phyloP scores from a whole-genome alignment of 2,113 vertebrate genomes.

The Perca fluviatilis region DNA sequence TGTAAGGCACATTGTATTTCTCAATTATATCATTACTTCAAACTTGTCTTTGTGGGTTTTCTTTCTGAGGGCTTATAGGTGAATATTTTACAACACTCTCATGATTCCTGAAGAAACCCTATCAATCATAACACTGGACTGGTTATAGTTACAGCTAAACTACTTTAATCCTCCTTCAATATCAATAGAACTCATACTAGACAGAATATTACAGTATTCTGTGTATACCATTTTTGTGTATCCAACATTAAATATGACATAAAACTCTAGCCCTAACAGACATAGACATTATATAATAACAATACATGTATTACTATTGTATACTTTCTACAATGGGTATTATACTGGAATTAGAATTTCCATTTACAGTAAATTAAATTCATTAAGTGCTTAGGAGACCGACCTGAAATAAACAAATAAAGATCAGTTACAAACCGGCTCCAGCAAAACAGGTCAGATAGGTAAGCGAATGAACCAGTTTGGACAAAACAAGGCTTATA shows the following conservation, averaged over 20 bases:
- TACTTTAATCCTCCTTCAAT: not conserved
- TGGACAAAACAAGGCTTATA: conserved; percentile 36
- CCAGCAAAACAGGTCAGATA: not conserved
- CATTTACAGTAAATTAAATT: not conserved
- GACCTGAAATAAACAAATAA: conserved; percentile 14
- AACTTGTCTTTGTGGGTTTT: too few relatives aligned
- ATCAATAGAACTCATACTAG: not conserved
- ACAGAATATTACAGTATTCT: not conserved
- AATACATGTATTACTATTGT: not conserved
- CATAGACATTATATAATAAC: not conserved
- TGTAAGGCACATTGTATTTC: too few relatives aligned
- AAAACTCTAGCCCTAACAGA: not conserved
- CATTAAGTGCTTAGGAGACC: not conserved
- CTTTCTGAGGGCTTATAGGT: too few relatives aligned
- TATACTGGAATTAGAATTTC: not conserved
- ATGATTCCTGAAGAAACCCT: not conserved
- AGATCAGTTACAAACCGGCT: not conserved
- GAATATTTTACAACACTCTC: too few relatives aligned
- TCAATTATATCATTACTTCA: too few relatives aligned
- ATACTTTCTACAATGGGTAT: not conserved
- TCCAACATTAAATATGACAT: not conserved
- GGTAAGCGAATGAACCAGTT: conserved; percentile 37
- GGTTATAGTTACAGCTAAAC: not conserved
- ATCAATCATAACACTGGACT: not conserved
- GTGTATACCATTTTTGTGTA: not conserved